Base-by-base conservation (phyloP, 1,140 invertebrate species). In the Drosophila melanica region DNA sequence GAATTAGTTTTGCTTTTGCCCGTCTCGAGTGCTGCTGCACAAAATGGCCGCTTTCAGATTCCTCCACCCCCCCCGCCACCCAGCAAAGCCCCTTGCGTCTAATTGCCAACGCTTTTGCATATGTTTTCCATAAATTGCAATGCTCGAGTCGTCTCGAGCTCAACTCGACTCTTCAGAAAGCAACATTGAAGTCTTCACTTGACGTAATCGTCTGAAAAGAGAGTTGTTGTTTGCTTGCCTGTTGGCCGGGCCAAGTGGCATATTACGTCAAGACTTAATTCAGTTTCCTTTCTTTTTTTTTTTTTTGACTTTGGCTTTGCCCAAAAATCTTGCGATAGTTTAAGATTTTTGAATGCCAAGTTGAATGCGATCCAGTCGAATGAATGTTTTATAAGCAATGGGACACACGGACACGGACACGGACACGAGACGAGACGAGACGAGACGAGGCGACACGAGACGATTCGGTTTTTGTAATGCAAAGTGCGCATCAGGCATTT, bases 401-500 rank as follows among this genome's bases (percentile, higher is more conserved):
- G n/a, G n/a, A n/a, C n/a, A n/a, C n/a, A n/a, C n/a, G n/a, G n/a
- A n/a, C n/a, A n/a, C n/a, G n/a, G n/a, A n/a, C n/a, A n/a, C n/a
- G n/a, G n/a, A 59, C 35, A 12, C n/a, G 50, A 57, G 20, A 23
- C 20, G 20, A 23, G 2, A 23, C 20, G 20, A 20, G 20, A 20
- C 20, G 3, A 1, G 20, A 20, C n/a, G n/a, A n/a, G n/a, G n/a
- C n/a, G 20, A 66, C 62, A 63, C 63, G 55, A 51, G 14, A 30
- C 57, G 27, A 16, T 10, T 44, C 30, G 50, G 57, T 85, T 80
- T 75, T 77, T 85, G 80, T 84, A 84, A 86, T 87, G 82, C 82
- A 87, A 82, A 87, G 81, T 79, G 82, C 64, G 81, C 81, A 87
- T 86, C 84, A 87, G 82, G 64, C 84, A 87, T 87, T 87, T 87